A percentile compares a stretch with the other conserved stretches of the same genome.
Conservation (phyloP, 2,888 invertebrate genomes). For the Drosophila robusta region DNA sequence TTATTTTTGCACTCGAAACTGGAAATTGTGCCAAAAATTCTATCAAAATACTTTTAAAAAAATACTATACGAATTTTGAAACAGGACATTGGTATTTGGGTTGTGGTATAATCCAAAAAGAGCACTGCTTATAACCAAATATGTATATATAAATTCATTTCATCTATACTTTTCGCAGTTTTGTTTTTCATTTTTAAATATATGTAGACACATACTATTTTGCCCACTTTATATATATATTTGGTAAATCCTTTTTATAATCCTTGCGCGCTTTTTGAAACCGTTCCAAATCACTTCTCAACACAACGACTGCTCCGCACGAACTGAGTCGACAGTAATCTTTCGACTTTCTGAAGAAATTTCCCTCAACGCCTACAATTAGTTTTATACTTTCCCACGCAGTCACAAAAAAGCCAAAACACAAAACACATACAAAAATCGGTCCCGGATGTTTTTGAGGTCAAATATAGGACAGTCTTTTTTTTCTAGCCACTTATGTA, state of each 20-base stretch:
- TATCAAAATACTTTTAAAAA: constrained; percentile 3
- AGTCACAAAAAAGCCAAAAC: constrained; percentile 26
- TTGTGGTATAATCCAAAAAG: neutral
- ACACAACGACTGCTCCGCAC: constrained; percentile 62
- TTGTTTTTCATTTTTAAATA: neutral
- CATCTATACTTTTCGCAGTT: neutral
- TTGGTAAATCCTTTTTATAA: constrained; percentile 42
- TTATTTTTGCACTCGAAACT: constrained; percentile 63
- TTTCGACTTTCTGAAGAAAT: constrained; percentile 63
- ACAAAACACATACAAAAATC: constrained; percentile 13
- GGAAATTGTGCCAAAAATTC: constrained; percentile 14
- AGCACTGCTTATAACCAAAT: too few relatives aligned
- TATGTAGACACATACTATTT: constrained; percentile 25
- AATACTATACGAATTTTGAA: constrained; percentile 2
- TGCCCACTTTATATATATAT: constrained; percentile 11
- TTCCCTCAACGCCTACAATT: constrained; percentile 73
- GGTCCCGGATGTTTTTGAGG: constrained; percentile 64
- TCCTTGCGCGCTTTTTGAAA: constrained; percentile 37
- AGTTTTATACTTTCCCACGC: constrained; percentile 68
- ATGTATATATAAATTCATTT: neutral
- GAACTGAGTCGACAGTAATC: constrained; percentile 61
- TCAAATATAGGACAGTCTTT: constrained; percentile 73
- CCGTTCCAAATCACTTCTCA: constrained; percentile 58
- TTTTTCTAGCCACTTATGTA: constrained; percentile 27
- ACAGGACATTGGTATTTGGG: constrained; percentile 19